Base-by-base conservation (phyloP, 2,113 vertebrate genomes). In the Hepsetus odoe region DNA sequence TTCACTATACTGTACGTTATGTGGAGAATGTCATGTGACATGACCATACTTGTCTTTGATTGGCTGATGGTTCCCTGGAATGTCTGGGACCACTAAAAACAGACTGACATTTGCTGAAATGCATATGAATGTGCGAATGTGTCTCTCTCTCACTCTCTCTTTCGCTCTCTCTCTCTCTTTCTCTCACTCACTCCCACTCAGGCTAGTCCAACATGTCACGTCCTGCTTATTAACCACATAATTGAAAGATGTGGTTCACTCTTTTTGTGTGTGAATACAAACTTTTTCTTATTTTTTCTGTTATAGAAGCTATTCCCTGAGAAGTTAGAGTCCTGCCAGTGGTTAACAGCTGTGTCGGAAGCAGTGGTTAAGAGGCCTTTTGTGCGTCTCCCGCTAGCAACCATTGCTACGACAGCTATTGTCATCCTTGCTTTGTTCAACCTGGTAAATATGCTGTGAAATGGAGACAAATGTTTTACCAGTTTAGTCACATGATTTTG, bases 331-430 rank as follows among this genome's bases (percentile, higher is more conserved):
- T 82, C 86, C 10, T 92, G 93, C 30, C 92, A 72, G 72, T 86
- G 13, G 65, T 88, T 97, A 42, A 80, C 91, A 20, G 90, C 90
- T 12, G 3, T 96, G 65, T 95, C 96, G 0, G 87, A 94, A 79
- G 94, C 93, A 2, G 94, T 97, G 85, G 95, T 96, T 68, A 95
- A 93, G 2, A 92, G 88, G 81, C 95, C 97, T 0, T 90, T 93
- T 3, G 90, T 98, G 49, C 92, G 97, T 73, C 90, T 98, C 76
- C 92, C 92, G 0, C 88, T 99, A 90, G 94, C 94, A 13, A 16
- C 90, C 74, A 72, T 96, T 74, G 94, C 93, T 2, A 92, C 95
- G 0, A 79, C 91, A 44, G 91, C 94, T 81, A 91, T 98, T 80
- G 85, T 97, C 59, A 79, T 92, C 22, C 77, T 96, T 26, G 95